A percentile compares a stretch with the other conserved stretches of the same genome.
Evolutionary conservation across 1,140 invertebrate species (phyloP).

Genomic region (Teleopsis dalmanni): DNA sequence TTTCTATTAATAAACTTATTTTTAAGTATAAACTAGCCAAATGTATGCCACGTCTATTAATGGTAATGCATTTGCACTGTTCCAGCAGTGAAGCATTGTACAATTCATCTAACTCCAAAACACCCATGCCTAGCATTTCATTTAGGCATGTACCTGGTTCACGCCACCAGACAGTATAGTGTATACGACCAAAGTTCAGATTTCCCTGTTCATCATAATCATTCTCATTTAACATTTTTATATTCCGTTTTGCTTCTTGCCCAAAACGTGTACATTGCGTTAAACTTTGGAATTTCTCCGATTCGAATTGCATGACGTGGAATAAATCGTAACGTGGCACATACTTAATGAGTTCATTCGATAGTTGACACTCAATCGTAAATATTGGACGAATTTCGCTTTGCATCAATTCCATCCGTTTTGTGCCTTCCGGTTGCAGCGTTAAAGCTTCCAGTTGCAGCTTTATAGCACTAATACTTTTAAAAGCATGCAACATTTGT

Average conservation of each 20-base stretch:
- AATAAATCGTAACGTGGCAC: slow-evolving; percentile 32
- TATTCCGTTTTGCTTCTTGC: slow-evolving; percentile 27
- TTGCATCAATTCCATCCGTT: slow-evolving; percentile 35
- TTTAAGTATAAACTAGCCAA: slow-evolving; percentile 36
- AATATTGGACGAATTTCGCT: slow-evolving; percentile 37
- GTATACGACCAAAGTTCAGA: slow-evolving; percentile 21
- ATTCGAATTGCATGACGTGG: slow-evolving; percentile 40
- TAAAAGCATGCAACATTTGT: slow-evolving; percentile 21
- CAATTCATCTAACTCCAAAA: slow-evolving; percentile 26
- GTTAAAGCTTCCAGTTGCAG: slow-evolving; percentile 35
- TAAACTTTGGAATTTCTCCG: slow-evolving; percentile 38
- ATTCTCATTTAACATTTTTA: slow-evolving; percentile 17
- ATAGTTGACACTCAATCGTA: slow-evolving; percentile 37
- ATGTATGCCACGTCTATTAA: slow-evolving; percentile 27
- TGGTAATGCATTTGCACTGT: slow-evolving; percentile 35
- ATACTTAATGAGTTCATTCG: slow-evolving; percentile 25
- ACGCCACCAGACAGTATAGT: slow-evolving; percentile 39
- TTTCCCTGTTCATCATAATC: slow-evolving; percentile 3
- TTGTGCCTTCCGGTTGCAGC: slow-evolving; percentile 33
- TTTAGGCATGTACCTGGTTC: slow-evolving; percentile 40
- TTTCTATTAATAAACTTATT: slow-evolving; percentile 22
- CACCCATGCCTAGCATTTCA: slow-evolving; percentile 37
- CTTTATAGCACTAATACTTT: slow-evolving; percentile 26
- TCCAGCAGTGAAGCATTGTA: slow-evolving; percentile 32
- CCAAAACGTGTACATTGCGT: slow-evolving; percentile 40